Evolutionary conservation across 2,888 invertebrate genomes (phyloP), one percentile per base, ranked within the genome.

Genomic region (Strigamia crassipes): DNA sequence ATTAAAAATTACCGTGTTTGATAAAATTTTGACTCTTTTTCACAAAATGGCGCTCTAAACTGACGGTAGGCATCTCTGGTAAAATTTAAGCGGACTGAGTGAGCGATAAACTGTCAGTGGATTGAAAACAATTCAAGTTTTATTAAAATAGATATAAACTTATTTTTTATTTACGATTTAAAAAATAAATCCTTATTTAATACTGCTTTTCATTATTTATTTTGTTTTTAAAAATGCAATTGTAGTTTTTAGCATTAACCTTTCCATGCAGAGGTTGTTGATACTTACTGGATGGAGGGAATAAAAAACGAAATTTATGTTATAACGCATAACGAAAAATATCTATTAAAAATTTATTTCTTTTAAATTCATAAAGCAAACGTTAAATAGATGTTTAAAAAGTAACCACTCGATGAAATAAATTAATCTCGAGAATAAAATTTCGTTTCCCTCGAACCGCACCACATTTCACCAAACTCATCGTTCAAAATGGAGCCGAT

Each of bases 31-130:
- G 61, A 61, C 12, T 61, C 21, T 21, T n/a, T 61, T 61, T 61
- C 61, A 21, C 61, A 61, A 61, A 61, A 61, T 61, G 61, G 61
- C 61, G 61, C 61, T 61, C 61, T 61, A 61, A 61, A 61, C 61
- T 61, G 61, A 23, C 61, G 61, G 21, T 21, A 18, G 23, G 61
- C 61, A 61, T 18, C 61, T 61, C 61, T 61, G 61, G 61, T 61
- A 61, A 61, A 61, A 61, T 61, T 61, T 23, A 61, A 61, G 10
- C 21, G 61, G 61, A 61, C 0, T 21, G 61, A 61, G 61, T 61
- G 21, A 61, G 18, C 4, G 61, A 61, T 61, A 61, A 23, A 61
- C 21, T 46, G 46, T 46, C 46, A 46, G n/a, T 15, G 6, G 51
- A 6, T 51, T 51, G 1, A 51, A 51, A 51, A 38, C 4, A 38